Percentiles rank a stretch among this genome's conserved stretches.
Evolutionary conservation across 2,113 vertebrate species (phyloP).

Genomic region (Bubo bubo): DNA sequence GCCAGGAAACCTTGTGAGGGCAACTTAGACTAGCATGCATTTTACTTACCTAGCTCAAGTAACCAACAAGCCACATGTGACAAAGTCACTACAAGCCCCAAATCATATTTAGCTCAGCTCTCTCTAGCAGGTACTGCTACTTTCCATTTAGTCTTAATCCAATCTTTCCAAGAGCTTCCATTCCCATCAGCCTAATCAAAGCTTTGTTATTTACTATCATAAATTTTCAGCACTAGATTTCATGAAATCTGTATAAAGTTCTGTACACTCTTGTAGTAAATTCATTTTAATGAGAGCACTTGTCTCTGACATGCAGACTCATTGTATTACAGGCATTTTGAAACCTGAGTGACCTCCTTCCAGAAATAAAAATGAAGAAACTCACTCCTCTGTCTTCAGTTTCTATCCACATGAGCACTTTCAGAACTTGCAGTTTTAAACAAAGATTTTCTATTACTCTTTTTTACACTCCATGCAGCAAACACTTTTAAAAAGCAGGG

Average conservation of each 20-base stretch:
- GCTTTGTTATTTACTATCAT: background rate
- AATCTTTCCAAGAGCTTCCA: background rate
- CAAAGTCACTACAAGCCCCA: background rate
- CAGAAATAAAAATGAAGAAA: background rate
- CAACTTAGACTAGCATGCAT: background rate
- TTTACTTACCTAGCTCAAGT: background rate
- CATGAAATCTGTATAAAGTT: background rate
- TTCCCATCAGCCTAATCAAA: background rate
- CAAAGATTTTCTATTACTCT: background rate
- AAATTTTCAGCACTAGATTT: background rate
- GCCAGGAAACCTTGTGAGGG: background rate
- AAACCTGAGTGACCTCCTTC: background rate
- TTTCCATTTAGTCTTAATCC: background rate
- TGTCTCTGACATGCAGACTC: background rate
- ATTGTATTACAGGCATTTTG: background rate
- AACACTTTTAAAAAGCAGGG: background rate
- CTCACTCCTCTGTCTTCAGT: background rate
- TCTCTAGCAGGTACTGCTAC: background rate
- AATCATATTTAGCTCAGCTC: background rate
- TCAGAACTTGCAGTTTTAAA: background rate
- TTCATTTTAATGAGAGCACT: background rate
- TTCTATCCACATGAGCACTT: background rate
- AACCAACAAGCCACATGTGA: background rate
- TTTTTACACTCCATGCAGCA: background rate
- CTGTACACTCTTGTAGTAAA: background rate